phyloP scores from a whole-genome alignment of 1,140 invertebrate genomes.

The Hycleus phaleratus region DNA sequence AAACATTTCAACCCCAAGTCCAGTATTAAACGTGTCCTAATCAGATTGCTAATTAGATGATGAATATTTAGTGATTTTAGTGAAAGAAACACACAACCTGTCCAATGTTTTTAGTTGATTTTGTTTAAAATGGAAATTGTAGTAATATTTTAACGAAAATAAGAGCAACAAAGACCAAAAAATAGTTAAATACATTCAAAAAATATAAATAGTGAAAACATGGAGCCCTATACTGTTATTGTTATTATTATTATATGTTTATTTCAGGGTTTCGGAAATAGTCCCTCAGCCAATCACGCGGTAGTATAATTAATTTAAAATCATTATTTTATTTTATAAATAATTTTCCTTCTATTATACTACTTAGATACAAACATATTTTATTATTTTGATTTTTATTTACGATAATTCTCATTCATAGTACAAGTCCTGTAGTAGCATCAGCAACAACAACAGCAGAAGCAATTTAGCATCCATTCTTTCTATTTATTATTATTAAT shows the following conservation, averaged over 20 bases:
- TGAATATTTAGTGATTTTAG: too few relatives aligned
- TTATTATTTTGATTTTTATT: conserved; percentile 3
- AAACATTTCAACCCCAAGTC: too few relatives aligned
- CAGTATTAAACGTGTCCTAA: too few relatives aligned
- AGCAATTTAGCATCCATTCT: conserved; percentile 14
- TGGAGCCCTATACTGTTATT: too few relatives aligned
- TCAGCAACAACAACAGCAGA: background rate
- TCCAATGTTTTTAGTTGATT: too few relatives aligned
- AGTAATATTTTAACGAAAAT: too few relatives aligned
- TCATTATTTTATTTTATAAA: conserved; percentile 12
- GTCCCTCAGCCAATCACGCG: conserved; percentile 44
- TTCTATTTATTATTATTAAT: conserved; percentile 8
- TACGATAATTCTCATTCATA: conserved; percentile 40
- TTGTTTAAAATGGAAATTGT: too few relatives aligned
- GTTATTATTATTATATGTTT: conserved; percentile 31
- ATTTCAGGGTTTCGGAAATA: conserved; percentile 44
- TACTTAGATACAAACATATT: background rate
- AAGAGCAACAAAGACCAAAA: too few relatives aligned
- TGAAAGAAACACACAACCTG: too few relatives aligned
- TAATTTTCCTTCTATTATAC: conserved; percentile 16
- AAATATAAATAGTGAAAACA: conserved; percentile 3
- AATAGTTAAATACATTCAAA: background rate
- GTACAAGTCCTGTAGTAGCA: conserved; percentile 34
- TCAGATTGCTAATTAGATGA: too few relatives aligned
- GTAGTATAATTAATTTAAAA: conserved; percentile 43